A percentile compares a stretch with the other conserved stretches of the same genome.
Conservation (phyloP, 2,113 vertebrate species). For the Tetraodon nigroviridis region DNA sequence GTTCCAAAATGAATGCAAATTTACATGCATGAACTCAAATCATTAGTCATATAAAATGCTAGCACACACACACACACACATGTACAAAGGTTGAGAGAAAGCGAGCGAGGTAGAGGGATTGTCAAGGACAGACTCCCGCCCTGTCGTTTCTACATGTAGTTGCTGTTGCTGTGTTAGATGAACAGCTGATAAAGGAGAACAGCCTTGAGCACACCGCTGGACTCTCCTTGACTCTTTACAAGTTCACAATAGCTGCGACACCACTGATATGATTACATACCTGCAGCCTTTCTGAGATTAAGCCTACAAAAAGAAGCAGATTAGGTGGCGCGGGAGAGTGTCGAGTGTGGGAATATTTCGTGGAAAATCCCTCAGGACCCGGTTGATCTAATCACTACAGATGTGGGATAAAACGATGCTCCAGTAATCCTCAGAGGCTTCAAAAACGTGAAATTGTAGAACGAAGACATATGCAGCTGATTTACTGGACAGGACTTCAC, state of each 20-base stretch:
- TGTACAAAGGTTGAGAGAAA: too few relatives aligned
- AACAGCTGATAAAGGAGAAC: constrained; percentile 48
- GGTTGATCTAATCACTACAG: constrained; percentile 10
- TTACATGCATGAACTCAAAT: neutral
- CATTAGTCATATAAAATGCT: too few relatives aligned
- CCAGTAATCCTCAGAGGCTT: too few relatives aligned
- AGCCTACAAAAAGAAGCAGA: constrained; percentile 23
- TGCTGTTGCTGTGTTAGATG: constrained; percentile 31
- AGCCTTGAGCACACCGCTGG: constrained; percentile 47
- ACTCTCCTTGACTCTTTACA: constrained; percentile 58
- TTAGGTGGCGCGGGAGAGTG: constrained; percentile 21
- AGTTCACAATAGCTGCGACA: constrained; percentile 29
- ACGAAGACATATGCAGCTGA: too few relatives aligned
- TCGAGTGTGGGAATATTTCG: constrained; percentile 6
- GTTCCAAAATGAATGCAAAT: neutral
- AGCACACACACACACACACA: too few relatives aligned
- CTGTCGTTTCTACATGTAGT: neutral
- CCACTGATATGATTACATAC: constrained; percentile 43
- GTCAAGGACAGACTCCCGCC: too few relatives aligned
- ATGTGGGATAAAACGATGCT: neutral
- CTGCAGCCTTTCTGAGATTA: constrained; percentile 17
- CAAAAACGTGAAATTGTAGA: too few relatives aligned
- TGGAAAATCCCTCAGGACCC: constrained; percentile 1
- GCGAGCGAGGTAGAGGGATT: too few relatives aligned
- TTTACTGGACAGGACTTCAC: too few relatives aligned